These are phyloP conservation scores for Ciona savignyi DNA, from an alignment of 23 tunicate species.

Conservation along the genomic window DNA sequence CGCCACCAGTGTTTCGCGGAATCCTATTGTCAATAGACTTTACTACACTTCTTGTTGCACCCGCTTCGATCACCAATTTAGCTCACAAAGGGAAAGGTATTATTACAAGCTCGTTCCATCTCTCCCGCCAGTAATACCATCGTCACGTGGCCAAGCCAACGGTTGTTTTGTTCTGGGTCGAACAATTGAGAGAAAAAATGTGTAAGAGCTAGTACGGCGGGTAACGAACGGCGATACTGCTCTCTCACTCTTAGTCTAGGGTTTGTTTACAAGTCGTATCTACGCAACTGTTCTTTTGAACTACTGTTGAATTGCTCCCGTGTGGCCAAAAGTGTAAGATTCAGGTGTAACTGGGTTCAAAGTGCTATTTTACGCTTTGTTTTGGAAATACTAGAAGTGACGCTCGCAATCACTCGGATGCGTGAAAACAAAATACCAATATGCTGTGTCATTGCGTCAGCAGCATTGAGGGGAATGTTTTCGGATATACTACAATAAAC, in stretches of 20 bases:
- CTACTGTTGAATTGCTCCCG: too few species aligned
- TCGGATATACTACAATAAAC: too few species aligned
- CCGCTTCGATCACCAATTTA: neutral
- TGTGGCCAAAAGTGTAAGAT: too few species aligned
- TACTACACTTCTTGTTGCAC: neutral
- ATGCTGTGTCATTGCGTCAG: too few species aligned
- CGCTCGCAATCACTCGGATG: too few species aligned
- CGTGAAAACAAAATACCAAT: too few species aligned
- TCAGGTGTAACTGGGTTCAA: too few species aligned
- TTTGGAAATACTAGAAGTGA: too few species aligned
- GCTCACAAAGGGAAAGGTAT: neutral
- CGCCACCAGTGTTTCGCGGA: slow-evolving; percentile 2
- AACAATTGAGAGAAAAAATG: neutral
- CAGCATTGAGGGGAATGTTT: too few species aligned
- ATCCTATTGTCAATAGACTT: neutral
- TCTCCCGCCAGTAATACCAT: neutral
- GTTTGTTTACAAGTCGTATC: neutral
- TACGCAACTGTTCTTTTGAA: neutral
- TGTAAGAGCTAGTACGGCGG: neutral
- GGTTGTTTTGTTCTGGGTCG: neutral
- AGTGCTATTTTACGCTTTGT: too few species aligned
- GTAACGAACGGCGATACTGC: neutral
- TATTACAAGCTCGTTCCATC: neutral
- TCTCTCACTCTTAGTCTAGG: neutral
- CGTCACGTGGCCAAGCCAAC: neutral